phyloP scores from a whole-genome alignment of 2,797 vertebrate species.

The Chelidonichthys spinosus region DNA sequence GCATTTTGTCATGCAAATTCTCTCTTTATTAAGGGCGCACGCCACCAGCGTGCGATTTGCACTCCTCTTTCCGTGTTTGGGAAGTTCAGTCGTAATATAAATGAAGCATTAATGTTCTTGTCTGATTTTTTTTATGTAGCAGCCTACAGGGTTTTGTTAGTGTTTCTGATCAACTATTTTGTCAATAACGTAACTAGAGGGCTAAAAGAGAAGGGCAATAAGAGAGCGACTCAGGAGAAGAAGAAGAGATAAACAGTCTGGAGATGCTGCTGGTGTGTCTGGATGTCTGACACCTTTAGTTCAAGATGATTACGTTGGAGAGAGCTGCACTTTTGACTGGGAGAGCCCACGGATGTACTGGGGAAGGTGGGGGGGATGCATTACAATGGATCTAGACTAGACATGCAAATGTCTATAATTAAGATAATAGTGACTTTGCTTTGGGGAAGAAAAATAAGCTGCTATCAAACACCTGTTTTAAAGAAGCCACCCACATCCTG shows the following conservation, averaged over 20 bases:
- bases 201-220: not conserved
- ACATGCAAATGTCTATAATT: conserved; percentile 79
- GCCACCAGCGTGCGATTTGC: not conserved
- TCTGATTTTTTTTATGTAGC: not conserved
- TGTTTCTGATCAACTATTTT: not conserved
- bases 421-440: conserved; percentile 69
- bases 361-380: conserved; percentile 13
- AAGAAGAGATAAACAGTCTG: conserved; percentile 44
- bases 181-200: conserved; percentile 3
- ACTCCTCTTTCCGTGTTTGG: not conserved
- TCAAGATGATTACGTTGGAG: conserved; percentile 54
- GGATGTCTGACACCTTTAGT: conserved; percentile 73
- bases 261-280: conserved; percentile 64
- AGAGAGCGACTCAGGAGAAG: conserved; percentile 11
- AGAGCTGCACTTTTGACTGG: conserved; percentile 37
- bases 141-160: not conserved
- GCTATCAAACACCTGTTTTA: conserved; percentile 69
- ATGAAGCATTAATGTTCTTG: not conserved
- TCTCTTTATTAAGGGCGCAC: conserved; percentile 8
- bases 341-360: conserved; percentile 22
- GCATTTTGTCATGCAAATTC: conserved; percentile 29
- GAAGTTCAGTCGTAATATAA: not conserved
- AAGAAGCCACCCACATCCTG: conserved; percentile 51
- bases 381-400: conserved; percentile 65
- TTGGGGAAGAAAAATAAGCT: conserved; percentile 42